Conservation (phyloP, 2,888 invertebrate species). For the Ochlodes sylvanus region DNA sequence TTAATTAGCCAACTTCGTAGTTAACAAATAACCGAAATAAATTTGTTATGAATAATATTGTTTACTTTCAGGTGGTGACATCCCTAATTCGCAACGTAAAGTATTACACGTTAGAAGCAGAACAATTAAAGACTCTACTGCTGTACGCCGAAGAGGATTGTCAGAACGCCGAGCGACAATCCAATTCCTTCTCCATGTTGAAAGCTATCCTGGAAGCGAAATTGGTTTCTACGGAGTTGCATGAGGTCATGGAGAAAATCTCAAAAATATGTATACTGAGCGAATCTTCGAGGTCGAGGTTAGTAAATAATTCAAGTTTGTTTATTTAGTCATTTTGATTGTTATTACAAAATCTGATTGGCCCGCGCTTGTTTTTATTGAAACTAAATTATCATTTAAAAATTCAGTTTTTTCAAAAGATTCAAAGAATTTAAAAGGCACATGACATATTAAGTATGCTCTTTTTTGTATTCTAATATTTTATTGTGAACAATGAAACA, state of each 20-base stretch:
- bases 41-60: background rate
- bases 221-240: constrained; percentile 89
- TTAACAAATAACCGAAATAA: too few species aligned
- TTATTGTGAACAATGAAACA: too few species aligned
- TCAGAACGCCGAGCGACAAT: constrained; percentile 92
- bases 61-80: constrained; percentile 88
- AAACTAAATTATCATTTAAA: too few species aligned
- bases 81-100: constrained; percentile 92
- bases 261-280: constrained; percentile 91
- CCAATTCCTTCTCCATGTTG: constrained; percentile 94
- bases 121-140: constrained; percentile 92
- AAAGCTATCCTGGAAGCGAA: constrained; percentile 93
- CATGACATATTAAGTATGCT: too few species aligned
- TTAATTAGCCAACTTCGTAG: too few species aligned
- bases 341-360: too few species aligned
- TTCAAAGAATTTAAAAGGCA: too few species aligned
- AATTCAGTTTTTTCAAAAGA: too few species aligned
- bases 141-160: constrained; percentile 96
- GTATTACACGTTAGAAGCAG: constrained; percentile 87
- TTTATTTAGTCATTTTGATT: too few species aligned
- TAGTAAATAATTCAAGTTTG: constrained; percentile 32
- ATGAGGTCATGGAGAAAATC: constrained; percentile 92
- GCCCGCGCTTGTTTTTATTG: too few species aligned
- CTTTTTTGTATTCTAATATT: too few species aligned
- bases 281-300: constrained; percentile 85